Percentiles rank a stretch among this genome's conserved stretches.
phyloP scores from a whole-genome alignment of 2,797 vertebrate species.

The Phrynocephalus guinanensis region DNA sequence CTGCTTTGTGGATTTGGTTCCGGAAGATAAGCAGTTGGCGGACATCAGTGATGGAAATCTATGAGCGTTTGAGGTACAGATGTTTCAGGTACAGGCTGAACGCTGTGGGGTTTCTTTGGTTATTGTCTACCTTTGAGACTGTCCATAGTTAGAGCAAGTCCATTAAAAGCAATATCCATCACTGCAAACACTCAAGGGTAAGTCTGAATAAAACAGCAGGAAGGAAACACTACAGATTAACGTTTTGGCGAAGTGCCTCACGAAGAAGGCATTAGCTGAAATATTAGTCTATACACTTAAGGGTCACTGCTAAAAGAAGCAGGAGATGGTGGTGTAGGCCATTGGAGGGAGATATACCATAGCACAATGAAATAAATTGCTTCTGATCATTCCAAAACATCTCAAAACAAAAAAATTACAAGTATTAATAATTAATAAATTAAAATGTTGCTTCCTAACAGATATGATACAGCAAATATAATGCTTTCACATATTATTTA shows the following conservation, averaged over 20 bases:
- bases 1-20: constrained; percentile 32
- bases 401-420: not conserved
- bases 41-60: constrained; percentile 34
- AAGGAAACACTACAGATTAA: constrained; percentile 65
- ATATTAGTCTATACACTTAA: constrained; percentile 62
- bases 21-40: constrained; percentile 49
- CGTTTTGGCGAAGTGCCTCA: constrained; percentile 58
- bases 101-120: constrained; percentile 10
- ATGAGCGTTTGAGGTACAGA: constrained; percentile 35
- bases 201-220: constrained; percentile 52
- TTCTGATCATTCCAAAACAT: constrained; percentile 1
- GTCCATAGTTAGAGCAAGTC: constrained; percentile 41
- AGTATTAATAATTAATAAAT: not conserved
- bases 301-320: constrained; percentile 49
- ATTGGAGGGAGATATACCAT: not conserved
- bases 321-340: not conserved
- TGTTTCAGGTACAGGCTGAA: constrained; percentile 31
- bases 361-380: not conserved
- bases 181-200: constrained; percentile 57
- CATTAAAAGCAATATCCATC: constrained; percentile 53
- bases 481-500: not conserved
- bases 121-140: constrained; percentile 52
- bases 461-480: not conserved
- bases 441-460: not conserved
- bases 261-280: constrained; percentile 62